Percentiles rank a stretch among this genome's conserved stretches.
Evolutionary conservation across 2,888 invertebrate species (phyloP).

Genomic region (Drosophila affinis): DNA sequence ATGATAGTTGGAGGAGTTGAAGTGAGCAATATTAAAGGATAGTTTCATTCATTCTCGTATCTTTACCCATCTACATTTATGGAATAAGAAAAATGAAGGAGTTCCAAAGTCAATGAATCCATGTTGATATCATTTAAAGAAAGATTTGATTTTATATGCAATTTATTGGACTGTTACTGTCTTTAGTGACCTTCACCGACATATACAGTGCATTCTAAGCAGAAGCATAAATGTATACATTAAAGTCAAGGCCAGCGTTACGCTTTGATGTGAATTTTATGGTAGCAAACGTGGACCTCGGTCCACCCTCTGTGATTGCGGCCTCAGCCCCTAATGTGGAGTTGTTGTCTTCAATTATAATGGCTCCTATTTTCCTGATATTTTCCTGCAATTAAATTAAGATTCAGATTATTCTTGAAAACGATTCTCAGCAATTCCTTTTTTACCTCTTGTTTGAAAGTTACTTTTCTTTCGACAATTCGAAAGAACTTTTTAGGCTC

Average conservation of each 20-base stretch:
- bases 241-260: background rate
- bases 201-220: accelerated
- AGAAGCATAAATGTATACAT: background rate
- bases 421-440: background rate
- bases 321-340: background rate
- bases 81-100: no score
- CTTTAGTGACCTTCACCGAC: no score
- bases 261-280: background rate
- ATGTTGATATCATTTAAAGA: no score
- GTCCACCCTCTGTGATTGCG: background rate
- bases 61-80: no score
- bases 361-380: background rate
- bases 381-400: background rate
- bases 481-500: background rate
- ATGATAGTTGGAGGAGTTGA: no score
- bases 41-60: no score
- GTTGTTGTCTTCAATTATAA: background rate
- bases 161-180: no score
- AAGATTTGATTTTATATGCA: no score
- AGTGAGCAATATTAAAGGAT: no score
- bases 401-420: background rate
- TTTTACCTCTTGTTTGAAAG: background rate
- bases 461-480: background rate
- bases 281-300: background rate
- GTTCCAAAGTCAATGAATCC: no score